A percentile compares a stretch with the other conserved stretches of the same genome.
Evolutionary conservation across 2,113 vertebrate species (phyloP).

Genomic region (Gorsachius goisagi): DNA sequence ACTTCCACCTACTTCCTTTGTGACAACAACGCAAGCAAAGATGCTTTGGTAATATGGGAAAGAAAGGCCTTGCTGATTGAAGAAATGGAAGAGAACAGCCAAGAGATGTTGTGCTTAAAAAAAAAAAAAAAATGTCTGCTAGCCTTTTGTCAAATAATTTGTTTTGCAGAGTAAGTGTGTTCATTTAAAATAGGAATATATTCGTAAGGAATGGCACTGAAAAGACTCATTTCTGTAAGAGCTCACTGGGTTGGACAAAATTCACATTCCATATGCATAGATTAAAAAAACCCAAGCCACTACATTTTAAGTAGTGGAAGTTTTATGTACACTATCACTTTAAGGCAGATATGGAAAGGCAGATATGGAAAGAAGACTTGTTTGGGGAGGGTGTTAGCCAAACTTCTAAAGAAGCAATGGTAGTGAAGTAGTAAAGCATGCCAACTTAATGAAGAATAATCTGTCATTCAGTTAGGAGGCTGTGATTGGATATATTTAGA

Average conservation of each 20-base stretch:
- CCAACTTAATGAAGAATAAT: neutral
- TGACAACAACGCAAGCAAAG: neutral
- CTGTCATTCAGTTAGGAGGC: neutral
- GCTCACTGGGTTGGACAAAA: neutral
- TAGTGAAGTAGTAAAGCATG: neutral
- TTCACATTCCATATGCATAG: neutral
- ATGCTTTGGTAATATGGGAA: neutral
- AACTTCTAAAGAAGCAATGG: neutral
- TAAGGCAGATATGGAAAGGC: neutral
- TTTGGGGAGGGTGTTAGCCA: neutral
- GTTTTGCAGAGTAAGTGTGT: neutral
- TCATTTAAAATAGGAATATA: neutral
- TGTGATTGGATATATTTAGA: neutral
- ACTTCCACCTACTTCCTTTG: neutral
- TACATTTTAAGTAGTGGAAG: neutral
- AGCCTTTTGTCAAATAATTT: neutral
- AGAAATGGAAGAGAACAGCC: neutral
- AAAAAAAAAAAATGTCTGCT: neutral
- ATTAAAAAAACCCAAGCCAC: neutral
- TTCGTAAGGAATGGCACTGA: neutral
- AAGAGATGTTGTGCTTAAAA: neutral
- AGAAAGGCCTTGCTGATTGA: neutral
- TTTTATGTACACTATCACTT: neutral
- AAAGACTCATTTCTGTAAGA: neutral
- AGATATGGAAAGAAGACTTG: neutral